Conservation (phyloP, 2,888 invertebrate species). For the Chrysodeixis includens region DNA sequence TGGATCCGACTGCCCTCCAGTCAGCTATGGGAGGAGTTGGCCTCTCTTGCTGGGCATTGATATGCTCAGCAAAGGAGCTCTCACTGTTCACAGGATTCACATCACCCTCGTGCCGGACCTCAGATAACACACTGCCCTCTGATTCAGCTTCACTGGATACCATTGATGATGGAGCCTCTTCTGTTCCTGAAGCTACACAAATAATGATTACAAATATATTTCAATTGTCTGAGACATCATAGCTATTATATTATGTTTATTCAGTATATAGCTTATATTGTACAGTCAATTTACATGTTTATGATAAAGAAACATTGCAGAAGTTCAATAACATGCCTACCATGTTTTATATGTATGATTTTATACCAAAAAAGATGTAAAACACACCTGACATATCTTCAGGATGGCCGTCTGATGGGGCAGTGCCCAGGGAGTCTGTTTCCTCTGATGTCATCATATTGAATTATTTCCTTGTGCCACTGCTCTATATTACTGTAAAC, state of each 20-base stretch:
- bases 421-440: slow-evolving; percentile 77
- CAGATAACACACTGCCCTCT: slow-evolving; percentile 80
- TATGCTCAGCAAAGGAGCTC: slow-evolving; percentile 54
- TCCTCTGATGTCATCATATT: slow-evolving; percentile 83
- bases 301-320: too few species aligned
- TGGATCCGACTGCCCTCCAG: slow-evolving; percentile 70
- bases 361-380: background rate
- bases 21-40: slow-evolving; percentile 66
- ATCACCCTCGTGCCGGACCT: slow-evolving; percentile 72
- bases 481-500: slow-evolving; percentile 55
- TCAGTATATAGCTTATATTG: too few species aligned
- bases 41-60: slow-evolving; percentile 64
- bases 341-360: too few species aligned
- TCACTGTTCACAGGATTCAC: slow-evolving; percentile 59
- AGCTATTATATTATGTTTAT: too few species aligned
- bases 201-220: background rate
- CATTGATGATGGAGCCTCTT: slow-evolving; percentile 86
- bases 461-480: slow-evolving; percentile 45
- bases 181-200: slow-evolving; percentile 70
- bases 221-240: too few species aligned
- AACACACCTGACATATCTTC: slow-evolving; percentile 79
- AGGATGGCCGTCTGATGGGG: slow-evolving; percentile 79
- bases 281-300: background rate
- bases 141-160: slow-evolving; percentile 86
- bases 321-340: too few species aligned